Percentiles rank a stretch among this genome's conserved stretches.
Evolutionary conservation across 2,797 vertebrate genomes (phyloP).

Genomic region (Zenarchopterus dispar): DNA sequence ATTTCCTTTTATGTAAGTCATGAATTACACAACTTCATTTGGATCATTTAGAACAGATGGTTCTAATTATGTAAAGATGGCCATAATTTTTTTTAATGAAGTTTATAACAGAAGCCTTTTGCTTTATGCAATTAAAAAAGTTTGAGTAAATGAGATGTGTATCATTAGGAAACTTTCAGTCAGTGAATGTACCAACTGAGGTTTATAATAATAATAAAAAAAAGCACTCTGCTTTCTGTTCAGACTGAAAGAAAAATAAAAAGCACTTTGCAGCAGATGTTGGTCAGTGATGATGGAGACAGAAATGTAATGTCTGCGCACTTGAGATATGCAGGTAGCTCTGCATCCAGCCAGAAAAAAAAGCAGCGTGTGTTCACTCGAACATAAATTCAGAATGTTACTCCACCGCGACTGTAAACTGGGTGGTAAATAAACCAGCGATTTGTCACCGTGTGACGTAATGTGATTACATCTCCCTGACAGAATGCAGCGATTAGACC

Average conservation of each 20-base stretch:
- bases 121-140: too few species aligned
- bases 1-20: constrained; percentile 18
- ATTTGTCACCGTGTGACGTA: constrained; percentile 68
- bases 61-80: too few species aligned
- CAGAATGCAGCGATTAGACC: constrained; percentile 78
- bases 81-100: too few species aligned
- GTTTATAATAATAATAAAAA: not conserved
- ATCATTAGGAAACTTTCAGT: too few species aligned
- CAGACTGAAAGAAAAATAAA: not conserved
- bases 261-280: not conserved
- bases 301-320: not conserved
- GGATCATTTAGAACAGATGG: not conserved
- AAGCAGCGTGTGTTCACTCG: not conserved
- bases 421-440: constrained; percentile 59
- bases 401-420: constrained; percentile 41
- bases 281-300: not conserved
- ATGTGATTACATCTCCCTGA: constrained; percentile 79
- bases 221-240: not conserved
- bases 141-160: too few species aligned
- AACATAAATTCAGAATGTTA: constrained; percentile 31
- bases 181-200: not conserved
- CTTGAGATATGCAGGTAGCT: constrained; percentile 27
- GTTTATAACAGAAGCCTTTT: too few species aligned
- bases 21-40: constrained; percentile 13
- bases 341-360: constrained; percentile 16